Conservation (phyloP, 1,140 invertebrate species). For the Cydia fagiglandana region DNA sequence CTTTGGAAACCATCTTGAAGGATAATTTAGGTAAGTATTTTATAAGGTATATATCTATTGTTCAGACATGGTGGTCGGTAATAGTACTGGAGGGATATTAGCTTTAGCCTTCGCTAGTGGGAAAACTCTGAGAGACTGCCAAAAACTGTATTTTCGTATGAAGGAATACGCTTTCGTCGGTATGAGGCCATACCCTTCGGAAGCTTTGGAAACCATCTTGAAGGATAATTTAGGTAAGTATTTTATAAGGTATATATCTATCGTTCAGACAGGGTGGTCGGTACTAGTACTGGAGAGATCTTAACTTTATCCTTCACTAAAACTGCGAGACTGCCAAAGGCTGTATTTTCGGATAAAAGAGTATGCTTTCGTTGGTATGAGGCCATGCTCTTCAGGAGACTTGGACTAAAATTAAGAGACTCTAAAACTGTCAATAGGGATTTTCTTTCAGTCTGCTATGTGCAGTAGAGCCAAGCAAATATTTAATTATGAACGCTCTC, state of each 20-base stretch:
- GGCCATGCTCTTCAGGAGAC: constrained; percentile 92
- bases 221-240: constrained; percentile 90
- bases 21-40: constrained; percentile 87
- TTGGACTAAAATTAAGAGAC: constrained; percentile 85
- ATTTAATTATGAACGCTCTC: too few species aligned
- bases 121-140: constrained; percentile 87
- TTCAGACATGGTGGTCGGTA: constrained; percentile 99
- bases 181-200: constrained; percentile 91
- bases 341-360: constrained; percentile 97
- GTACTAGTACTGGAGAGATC: too few species aligned
- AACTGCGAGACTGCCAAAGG: constrained; percentile 90
- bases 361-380: constrained; percentile 90
- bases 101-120: constrained; percentile 87
- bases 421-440: too few species aligned
- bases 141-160: constrained; percentile 93
- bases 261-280: constrained; percentile 35
- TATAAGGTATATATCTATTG: constrained; percentile 78
- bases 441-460: too few species aligned
- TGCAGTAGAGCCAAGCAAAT: too few species aligned
- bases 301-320: too few species aligned
- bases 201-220: constrained; percentile 91
- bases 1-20: constrained; percentile 90
- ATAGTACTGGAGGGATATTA: constrained; percentile 97
- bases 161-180: constrained; percentile 96
- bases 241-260: constrained; percentile 76